Conservation (phyloP, 2,888 invertebrate species). For the Ormyrus nitidulus region DNA sequence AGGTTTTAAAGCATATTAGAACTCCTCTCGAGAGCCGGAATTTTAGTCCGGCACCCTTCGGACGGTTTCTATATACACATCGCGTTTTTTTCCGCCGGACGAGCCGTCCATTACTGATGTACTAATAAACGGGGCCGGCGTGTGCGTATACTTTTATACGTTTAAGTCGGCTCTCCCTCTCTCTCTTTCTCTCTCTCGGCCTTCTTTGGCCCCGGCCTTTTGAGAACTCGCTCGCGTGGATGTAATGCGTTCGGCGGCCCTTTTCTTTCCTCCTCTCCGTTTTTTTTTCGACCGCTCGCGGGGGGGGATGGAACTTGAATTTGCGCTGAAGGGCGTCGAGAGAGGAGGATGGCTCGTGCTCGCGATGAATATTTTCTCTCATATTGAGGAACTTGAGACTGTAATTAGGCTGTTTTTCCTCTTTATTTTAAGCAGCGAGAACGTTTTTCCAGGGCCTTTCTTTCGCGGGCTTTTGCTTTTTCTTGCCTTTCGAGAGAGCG, state of each 20-base stretch:
- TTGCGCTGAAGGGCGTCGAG: constrained; percentile 7
- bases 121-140: neutral
- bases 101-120: constrained; percentile 19
- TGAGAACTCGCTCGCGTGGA: constrained; percentile 32
- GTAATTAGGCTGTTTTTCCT: constrained; percentile 30
- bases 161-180: constrained; percentile 24
- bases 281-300: neutral
- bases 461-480: neutral
- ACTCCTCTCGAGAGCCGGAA: constrained; percentile 19
- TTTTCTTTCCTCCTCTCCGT: neutral
- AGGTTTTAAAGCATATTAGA: constrained; percentile 36
- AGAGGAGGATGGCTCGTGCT: neutral
- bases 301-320: constrained; percentile 39
- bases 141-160: constrained; percentile 6
- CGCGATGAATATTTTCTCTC: constrained; percentile 46
- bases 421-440: neutral
- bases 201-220: constrained; percentile 24
- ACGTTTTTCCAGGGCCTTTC: neutral
- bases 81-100: constrained; percentile 9
- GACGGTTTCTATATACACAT: neutral
- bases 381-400: constrained; percentile 44
- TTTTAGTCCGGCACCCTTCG: constrained; percentile 32
- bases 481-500: neutral
- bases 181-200: constrained; percentile 1
- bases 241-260: constrained; percentile 35